Percentiles rank a stretch among this genome's conserved stretches.
Conservation (phyloP, 2,888 invertebrate genomes). For the Marasmarcha lunaedactyla region DNA sequence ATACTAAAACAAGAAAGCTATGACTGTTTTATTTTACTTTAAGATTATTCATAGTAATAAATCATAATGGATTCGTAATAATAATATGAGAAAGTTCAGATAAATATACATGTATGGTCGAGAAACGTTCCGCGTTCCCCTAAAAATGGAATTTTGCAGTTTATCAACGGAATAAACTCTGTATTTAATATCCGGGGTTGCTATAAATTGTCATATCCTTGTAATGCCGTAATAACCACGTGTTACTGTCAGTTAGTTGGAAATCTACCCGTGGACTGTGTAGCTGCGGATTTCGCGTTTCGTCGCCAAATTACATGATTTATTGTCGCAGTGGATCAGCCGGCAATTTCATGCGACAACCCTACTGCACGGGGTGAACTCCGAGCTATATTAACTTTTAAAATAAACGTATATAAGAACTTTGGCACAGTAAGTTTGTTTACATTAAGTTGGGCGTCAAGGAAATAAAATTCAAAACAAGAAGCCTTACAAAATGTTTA, state of each 20-base stretch:
- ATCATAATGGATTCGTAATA: no score
- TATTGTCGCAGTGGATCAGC: constrained; percentile 54
- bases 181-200: constrained; percentile 30
- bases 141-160: constrained; percentile 27
- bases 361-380: constrained; percentile 20
- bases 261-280: constrained; percentile 40
- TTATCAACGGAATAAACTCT: constrained; percentile 34
- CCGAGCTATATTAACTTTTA: neutral
- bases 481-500: no score
- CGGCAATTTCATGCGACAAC: constrained; percentile 19
- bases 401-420: neutral
- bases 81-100: neutral
- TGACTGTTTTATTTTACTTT: no score
- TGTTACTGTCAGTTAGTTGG: constrained; percentile 46
- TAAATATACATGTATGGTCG: constrained; percentile 6
- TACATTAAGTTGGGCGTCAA: no score
- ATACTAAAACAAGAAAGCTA: no score
- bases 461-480: no score
- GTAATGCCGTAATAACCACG: constrained; percentile 50
- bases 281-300: constrained; percentile 36
- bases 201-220: constrained; percentile 49
- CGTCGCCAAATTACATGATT: constrained; percentile 64
- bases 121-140: constrained; percentile 24
- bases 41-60: no score
- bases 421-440: no score